Evolutionary conservation across 2,113 vertebrate genomes (phyloP).

Genomic region (Platanista minor): DNA sequence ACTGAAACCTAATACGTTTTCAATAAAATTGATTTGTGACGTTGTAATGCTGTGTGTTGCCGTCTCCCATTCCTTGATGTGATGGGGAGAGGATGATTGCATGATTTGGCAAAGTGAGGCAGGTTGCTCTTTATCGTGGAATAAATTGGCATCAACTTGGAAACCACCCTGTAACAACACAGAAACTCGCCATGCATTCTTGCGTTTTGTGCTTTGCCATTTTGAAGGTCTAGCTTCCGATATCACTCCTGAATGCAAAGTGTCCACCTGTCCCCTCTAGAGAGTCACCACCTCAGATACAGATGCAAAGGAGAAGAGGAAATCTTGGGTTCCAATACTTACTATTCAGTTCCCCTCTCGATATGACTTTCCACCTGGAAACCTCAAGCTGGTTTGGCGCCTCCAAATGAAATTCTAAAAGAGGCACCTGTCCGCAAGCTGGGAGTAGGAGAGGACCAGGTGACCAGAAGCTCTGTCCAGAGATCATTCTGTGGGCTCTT

Average conservation of each 20-base stretch:
- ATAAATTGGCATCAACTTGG: slow-evolving; percentile 38
- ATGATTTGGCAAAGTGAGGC: slow-evolving; percentile 38
- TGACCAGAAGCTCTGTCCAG: fast-evolving
- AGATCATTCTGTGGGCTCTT: background rate
- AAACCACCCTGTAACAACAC: background rate
- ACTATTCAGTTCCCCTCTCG: background rate
- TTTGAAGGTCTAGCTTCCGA: background rate
- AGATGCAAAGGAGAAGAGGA: background rate
- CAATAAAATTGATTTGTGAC: slow-evolving; percentile 82
- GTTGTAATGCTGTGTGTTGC: slow-evolving; percentile 67
- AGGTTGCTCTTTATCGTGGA: slow-evolving; percentile 56
- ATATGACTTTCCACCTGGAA: background rate
- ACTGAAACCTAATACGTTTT: slow-evolving; percentile 80
- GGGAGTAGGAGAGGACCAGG: background rate
- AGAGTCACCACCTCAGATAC: background rate
- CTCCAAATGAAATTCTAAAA: background rate
- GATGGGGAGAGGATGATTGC: slow-evolving; percentile 51
- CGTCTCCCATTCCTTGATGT: slow-evolving; percentile 51
- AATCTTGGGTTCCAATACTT: background rate
- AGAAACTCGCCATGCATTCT: background rate
- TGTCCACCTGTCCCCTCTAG: background rate
- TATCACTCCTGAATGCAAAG: background rate
- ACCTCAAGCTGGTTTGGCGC: background rate
- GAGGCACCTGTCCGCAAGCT: background rate
- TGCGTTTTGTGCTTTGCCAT: background rate